These are phyloP conservation scores for Adineta ricciae DNA, from an alignment of 2,888 invertebrate species.

Conservation along the genomic window DNA sequence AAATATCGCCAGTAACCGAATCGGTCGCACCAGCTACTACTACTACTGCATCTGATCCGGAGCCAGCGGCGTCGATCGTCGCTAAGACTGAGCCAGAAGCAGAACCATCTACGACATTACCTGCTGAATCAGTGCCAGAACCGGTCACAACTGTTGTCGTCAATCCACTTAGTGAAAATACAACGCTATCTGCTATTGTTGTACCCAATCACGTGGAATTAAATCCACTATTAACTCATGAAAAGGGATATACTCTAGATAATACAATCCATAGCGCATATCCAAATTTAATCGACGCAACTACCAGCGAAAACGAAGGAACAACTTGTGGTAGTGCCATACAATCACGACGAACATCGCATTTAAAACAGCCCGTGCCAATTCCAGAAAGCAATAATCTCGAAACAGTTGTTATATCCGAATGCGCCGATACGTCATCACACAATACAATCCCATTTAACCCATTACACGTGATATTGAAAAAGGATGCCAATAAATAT, in stretches of 20 bases:
- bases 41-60: no score
- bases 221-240: no score
- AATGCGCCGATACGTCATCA: no score
- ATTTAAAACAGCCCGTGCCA: neutral
- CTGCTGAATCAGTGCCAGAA: no score
- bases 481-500: slow-evolving; percentile 20
- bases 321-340: neutral
- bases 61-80: no score
- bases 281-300: neutral
- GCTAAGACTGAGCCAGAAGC: no score
- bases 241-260: neutral
- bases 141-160: neutral
- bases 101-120: no score
- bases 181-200: neutral
- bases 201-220: neutral
- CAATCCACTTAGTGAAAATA: neutral
- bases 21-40: no score
- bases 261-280: neutral
- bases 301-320: neutral
- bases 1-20: no score
- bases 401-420: neutral
- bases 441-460: neutral
- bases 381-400: neutral
- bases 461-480: slow-evolving; percentile 19
- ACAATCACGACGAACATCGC: neutral